Evolutionary conservation across 2,888 invertebrate species (phyloP).

Genomic region (Hirtodrosophila trivittata): DNA sequence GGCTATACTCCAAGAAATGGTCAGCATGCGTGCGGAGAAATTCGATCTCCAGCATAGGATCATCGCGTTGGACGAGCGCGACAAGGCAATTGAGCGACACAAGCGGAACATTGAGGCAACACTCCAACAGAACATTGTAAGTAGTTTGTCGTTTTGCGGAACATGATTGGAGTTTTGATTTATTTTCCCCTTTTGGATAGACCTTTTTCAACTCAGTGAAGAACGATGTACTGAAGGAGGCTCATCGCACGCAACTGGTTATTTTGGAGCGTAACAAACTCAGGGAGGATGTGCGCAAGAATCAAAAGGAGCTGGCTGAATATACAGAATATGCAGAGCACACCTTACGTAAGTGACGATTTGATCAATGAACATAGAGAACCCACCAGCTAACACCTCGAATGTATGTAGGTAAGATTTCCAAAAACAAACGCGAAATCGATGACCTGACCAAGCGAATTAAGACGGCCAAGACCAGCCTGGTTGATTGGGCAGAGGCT

Average conservation of each 20-base stretch:
- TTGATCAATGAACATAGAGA: not conserved
- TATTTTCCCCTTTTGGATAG: slow-evolving; percentile 85
- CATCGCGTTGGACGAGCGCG: slow-evolving; percentile 84
- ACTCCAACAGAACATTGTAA: slow-evolving; percentile 86
- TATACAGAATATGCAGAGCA: slow-evolving; percentile 68
- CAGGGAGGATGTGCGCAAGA: slow-evolving; percentile 72
- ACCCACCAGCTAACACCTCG: not conserved
- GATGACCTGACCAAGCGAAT: slow-evolving; percentile 88
- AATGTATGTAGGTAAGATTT: slow-evolving; percentile 84
- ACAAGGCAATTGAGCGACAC: slow-evolving; percentile 84
- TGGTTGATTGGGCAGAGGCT: slow-evolving; percentile 89
- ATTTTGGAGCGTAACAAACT: slow-evolving; percentile 83
- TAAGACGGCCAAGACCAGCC: slow-evolving; percentile 86
- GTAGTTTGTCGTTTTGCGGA: not conserved
- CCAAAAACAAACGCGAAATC: slow-evolving; percentile 86
- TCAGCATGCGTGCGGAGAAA: slow-evolving; percentile 84
- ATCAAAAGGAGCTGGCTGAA: slow-evolving; percentile 72
- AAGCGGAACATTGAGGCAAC: slow-evolving; percentile 85
- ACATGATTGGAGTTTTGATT: not conserved
- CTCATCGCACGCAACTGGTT: slow-evolving; percentile 84
- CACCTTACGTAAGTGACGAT: slow-evolving; percentile 75
- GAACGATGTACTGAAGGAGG: slow-evolving; percentile 87
- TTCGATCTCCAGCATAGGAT: slow-evolving; percentile 83
- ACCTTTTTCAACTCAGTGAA: slow-evolving; percentile 86
- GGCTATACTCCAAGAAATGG: slow-evolving; percentile 83